A percentile compares a stretch with the other conserved stretches of the same genome.
Conservation (phyloP, 2,113 vertebrate genomes). For the Baryphthengus martii region DNA sequence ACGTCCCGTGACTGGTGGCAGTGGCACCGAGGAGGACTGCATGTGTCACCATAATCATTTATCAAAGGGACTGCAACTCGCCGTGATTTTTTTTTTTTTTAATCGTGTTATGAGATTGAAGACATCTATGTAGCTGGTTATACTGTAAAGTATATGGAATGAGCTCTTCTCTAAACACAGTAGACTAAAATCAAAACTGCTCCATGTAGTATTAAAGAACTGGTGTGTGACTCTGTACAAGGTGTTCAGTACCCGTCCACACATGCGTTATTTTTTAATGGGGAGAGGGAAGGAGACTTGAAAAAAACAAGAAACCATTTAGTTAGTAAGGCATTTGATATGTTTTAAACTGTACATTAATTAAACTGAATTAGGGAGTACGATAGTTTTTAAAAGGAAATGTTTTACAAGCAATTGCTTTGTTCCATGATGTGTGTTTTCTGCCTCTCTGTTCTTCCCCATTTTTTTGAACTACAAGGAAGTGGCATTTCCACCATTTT, state of each 20-base stretch:
- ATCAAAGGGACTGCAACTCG: conserved; percentile 59
- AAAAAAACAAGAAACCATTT: conserved; percentile 23
- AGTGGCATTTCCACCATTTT: not conserved
- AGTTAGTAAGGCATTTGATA: conserved; percentile 60
- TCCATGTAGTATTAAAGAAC: conserved; percentile 56
- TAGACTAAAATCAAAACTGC: conserved; percentile 62
- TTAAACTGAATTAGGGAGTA: conserved; percentile 48
- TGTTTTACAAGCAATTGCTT: conserved; percentile 5
- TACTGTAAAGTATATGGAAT: conserved; percentile 53
- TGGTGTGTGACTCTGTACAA: not conserved
- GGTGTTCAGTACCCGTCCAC: not conserved
- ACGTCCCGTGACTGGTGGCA: not conserved
- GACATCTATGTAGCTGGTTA: conserved; percentile 61
- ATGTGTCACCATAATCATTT: conserved; percentile 66
- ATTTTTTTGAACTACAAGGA: conserved; percentile 9
- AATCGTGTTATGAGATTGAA: conserved; percentile 34
- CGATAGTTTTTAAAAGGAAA: conserved; percentile 35
- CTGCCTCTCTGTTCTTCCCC: not conserved
- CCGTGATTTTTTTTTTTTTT: conserved; percentile 47
- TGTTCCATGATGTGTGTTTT: not conserved
- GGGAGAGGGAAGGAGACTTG: not conserved
- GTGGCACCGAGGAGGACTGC: conserved; percentile 62
- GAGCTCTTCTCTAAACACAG: conserved; percentile 52
- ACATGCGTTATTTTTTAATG: conserved; percentile 24
- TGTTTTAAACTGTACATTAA: conserved; percentile 49